These are phyloP conservation scores for Gorsachius goisagi DNA, from an alignment of 2,113 vertebrate genomes.

Conservation along the genomic window DNA sequence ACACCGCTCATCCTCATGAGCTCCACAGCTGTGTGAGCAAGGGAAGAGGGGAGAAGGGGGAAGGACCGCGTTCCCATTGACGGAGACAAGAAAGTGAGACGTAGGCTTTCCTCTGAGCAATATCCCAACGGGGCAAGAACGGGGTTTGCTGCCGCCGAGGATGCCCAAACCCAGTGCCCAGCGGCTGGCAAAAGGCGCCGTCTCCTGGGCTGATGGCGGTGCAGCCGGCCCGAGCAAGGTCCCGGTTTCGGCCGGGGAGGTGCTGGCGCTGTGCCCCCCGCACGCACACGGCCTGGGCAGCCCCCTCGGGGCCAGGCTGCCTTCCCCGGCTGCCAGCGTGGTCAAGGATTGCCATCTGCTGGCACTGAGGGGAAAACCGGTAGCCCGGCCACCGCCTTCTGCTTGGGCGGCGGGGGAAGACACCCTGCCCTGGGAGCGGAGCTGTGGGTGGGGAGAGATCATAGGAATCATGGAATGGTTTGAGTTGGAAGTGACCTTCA, in stretches of 20 bases:
- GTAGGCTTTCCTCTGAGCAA: background rate
- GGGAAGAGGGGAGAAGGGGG: background rate
- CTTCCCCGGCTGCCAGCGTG: background rate
- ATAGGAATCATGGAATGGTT: fast-evolving
- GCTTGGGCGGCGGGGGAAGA: background rate
- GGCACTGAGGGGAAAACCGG: background rate
- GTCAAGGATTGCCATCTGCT: background rate
- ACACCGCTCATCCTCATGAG: background rate
- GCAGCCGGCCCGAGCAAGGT: too few species aligned
- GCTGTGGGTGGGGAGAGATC: background rate
- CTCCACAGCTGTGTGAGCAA: background rate
- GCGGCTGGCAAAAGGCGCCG: background rate
- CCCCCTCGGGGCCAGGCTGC: too few species aligned
- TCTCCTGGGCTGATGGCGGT: background rate
- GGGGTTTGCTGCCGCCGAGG: background rate
- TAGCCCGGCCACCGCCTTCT: background rate
- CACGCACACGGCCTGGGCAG: background rate
- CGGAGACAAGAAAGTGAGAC: background rate
- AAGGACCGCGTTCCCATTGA: background rate
- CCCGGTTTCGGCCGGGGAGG: too few species aligned
- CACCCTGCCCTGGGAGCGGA: background rate
- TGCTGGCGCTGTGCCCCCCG: background rate
- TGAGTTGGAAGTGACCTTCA: background rate
- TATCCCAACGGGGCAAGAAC: fast-evolving
- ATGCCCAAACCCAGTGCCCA: background rate